A percentile compares a stretch with the other conserved stretches of the same genome.
phyloP scores from a whole-genome alignment of 2,888 invertebrate genomes.

The Myopa tessellatipennis region DNA sequence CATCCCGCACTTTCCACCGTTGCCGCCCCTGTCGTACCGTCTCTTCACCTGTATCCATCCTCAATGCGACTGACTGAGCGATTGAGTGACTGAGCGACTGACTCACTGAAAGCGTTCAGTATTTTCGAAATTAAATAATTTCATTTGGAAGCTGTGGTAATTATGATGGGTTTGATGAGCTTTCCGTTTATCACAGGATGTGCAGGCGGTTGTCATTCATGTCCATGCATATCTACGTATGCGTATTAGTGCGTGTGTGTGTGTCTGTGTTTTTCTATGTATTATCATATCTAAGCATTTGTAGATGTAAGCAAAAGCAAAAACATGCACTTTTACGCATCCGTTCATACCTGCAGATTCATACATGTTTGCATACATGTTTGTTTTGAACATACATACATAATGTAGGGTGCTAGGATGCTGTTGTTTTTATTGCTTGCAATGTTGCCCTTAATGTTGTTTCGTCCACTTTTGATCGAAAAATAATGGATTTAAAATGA shows the following conservation, averaged over 20 bases:
- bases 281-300: neutral
- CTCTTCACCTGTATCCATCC: too few relatives aligned
- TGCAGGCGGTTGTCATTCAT: slow-evolving; percentile 21
- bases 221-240: neutral
- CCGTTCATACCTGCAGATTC: neutral
- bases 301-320: neutral
- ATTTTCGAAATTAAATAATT: slow-evolving; percentile 34
- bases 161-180: slow-evolving; percentile 34
- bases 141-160: slow-evolving; percentile 28
- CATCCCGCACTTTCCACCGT: neutral
- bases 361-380: neutral
- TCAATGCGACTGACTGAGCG: neutral
- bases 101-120: slow-evolving; percentile 6
- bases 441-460: neutral
- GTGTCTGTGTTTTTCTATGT: neutral
- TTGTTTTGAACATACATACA: neutral
- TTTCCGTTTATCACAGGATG: slow-evolving; percentile 34
- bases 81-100: neutral
- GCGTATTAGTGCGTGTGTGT: neutral
- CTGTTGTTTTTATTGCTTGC: neutral
- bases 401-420: neutral
- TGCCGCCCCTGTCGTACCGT: neutral
- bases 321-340: neutral
- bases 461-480: slow-evolving; percentile 9
- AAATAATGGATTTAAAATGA: slow-evolving; percentile 19